Evolutionary conservation across 37 sponge, comb jelly and placozoan genomes (phyloP), one percentile per base, ranked within the genome.

Genomic region (Sycon ciliatum): DNA sequence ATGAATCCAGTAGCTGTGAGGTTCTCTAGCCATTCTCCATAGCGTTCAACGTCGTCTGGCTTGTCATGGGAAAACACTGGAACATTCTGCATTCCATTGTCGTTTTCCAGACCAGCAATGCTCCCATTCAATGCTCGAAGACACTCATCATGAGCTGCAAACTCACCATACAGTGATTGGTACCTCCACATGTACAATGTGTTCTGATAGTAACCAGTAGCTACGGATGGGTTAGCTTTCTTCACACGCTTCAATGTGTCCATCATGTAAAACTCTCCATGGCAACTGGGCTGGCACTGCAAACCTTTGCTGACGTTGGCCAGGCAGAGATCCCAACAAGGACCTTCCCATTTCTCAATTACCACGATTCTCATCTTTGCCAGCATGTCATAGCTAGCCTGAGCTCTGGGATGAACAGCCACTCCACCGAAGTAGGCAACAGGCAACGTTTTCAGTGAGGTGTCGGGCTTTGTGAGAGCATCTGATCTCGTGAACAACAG

Each of bases 331-430:
- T 71, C 46, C 72, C 72, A 71, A 33, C 72, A 71, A n/a, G 72
- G 72, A 1, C 72, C 72, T 28, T 71, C 72, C 72, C 72, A 71
- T 71, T 71, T 71, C 72, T 71, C 72, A 71, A 71, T 71, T 22
- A 71, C 72, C 32, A 71, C 36, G 3, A 71, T 37, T n/a, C 72
- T 34, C 55, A 71, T 42, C 54, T 71, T 71, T 18, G 72, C 72
- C 32, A 71, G 55, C 72, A 71, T 71, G 1, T 71, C 55, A 37
- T 54, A 54, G 30, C 53, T 71, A 4, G 46, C 72, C 30, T 71
- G 55, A 1, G 72, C 3, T 9, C 72, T 71, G 20, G 46, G 33
- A 4, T 1, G 46, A 33, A 53, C 46, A 33, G 46, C 53, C 56
- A 71, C 72, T 49, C 72, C 72, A 18, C 72, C 72, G 27, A 71